Evolutionary conservation across 2,113 vertebrate species (phyloP).

Genomic region (Mastomys natalensis): DNA sequence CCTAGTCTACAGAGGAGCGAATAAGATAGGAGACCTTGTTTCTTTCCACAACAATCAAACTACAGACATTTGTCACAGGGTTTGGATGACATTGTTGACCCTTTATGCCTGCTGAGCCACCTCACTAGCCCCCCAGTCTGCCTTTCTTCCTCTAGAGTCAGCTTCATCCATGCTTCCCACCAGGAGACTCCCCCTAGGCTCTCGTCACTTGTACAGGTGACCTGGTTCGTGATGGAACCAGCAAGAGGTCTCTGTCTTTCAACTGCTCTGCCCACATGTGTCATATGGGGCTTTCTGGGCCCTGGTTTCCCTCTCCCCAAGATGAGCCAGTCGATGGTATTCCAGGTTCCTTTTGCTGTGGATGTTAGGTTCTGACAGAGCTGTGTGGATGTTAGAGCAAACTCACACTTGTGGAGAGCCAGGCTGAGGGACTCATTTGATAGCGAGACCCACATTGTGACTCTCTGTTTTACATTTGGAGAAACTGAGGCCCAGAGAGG

Average conservation of each 20-base stretch:
- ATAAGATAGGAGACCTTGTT: background rate
- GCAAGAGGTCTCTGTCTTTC: background rate
- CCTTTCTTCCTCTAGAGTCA: background rate
- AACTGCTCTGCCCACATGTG: background rate
- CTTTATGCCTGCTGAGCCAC: background rate
- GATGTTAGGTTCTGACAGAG: background rate
- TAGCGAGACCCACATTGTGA: background rate
- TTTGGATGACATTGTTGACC: background rate
- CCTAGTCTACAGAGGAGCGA: background rate
- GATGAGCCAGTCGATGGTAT: background rate
- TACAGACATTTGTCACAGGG: background rate
- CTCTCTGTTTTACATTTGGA: background rate
- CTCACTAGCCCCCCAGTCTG: background rate
- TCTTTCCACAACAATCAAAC: background rate
- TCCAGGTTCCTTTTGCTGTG: background rate
- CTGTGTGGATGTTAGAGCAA: background rate
- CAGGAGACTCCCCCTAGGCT: background rate
- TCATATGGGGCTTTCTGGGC: background rate
- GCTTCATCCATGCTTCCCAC: background rate
- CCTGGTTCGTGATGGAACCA: background rate
- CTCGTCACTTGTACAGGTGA: background rate
- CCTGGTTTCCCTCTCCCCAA: constrained; percentile 10
- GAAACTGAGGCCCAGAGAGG: background rate
- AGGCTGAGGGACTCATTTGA: background rate
- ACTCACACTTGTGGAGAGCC: background rate